phyloP scores from a whole-genome alignment of 2,797 vertebrate genomes.

The Pempheris klunzingeri region DNA sequence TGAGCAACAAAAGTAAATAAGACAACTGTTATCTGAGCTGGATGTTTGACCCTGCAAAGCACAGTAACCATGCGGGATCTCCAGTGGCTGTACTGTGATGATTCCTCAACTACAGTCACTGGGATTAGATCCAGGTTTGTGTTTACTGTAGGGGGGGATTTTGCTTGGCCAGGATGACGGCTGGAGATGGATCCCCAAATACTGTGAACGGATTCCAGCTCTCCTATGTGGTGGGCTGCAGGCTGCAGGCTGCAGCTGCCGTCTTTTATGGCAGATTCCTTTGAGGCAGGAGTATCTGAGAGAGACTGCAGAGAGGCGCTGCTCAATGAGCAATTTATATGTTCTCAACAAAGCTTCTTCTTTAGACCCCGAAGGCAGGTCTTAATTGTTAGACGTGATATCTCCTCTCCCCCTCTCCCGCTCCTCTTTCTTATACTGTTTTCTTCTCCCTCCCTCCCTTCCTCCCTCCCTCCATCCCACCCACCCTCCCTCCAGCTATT shows the following conservation, averaged over 20 bases:
- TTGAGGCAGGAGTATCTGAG: constrained; percentile 75
- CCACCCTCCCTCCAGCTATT: constrained; percentile 81
- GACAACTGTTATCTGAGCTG: constrained; percentile 5
- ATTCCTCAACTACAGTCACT: constrained; percentile 24
- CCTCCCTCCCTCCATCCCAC: constrained; percentile 37
- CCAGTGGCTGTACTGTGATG: constrained; percentile 27
- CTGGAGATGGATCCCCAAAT: constrained; percentile 50
- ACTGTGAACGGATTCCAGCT: constrained; percentile 58
- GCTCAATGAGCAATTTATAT: constrained; percentile 83
- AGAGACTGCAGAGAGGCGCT: constrained; percentile 69
- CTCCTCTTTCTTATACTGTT: constrained; percentile 76
- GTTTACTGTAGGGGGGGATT: constrained; percentile 46
- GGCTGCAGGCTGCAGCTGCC: constrained; percentile 48
- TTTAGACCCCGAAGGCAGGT: constrained; percentile 78
- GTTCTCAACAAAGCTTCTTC: constrained; percentile 82
- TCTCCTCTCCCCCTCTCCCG: constrained; percentile 75
- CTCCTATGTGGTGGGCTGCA: constrained; percentile 42
- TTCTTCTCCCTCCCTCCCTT: constrained; percentile 74
- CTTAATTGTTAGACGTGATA: constrained; percentile 85
- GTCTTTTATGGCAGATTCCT: constrained; percentile 66
- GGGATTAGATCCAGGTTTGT: constrained; percentile 63
- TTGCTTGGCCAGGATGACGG: constrained; percentile 32
- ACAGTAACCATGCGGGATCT: constrained; percentile 31
- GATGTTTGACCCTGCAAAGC: constrained; percentile 43
- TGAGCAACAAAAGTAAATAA: constrained; percentile 26